Conservation (phyloP, 2,888 invertebrate genomes). For the Hydraecia micacea region DNA sequence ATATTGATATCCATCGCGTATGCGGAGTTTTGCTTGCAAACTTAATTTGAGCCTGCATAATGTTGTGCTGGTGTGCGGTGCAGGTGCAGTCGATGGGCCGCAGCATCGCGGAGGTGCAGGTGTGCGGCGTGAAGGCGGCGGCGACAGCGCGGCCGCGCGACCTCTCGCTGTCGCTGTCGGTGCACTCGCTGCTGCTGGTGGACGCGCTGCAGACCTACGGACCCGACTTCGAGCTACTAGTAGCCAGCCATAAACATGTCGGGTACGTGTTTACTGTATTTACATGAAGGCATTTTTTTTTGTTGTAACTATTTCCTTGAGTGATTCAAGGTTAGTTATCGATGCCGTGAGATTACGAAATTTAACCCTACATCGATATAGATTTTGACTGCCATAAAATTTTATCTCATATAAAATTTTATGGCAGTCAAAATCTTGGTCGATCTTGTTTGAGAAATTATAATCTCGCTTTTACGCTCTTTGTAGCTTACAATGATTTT, state of each 20-base stretch:
- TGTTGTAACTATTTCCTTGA: neutral
- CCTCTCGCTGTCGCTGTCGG: conserved; percentile 94
- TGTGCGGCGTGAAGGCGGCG: conserved; percentile 95
- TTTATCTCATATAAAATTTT: too few relatives aligned
- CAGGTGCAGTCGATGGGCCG: conserved; percentile 95
- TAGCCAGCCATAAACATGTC: conserved; percentile 98
- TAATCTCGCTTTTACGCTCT: neutral
- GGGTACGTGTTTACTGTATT: conserved; percentile 88
- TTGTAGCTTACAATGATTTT: neutral
- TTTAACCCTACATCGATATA: neutral
- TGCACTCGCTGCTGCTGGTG: conserved; percentile 97
- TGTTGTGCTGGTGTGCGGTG: accelerated
- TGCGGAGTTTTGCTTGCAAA: neutral
- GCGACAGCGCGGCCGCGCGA: conserved; percentile 94
- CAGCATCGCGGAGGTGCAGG: conserved; percentile 98
- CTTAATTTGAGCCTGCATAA: neutral
- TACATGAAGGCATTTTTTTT: neutral
- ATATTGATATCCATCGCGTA: too few relatives aligned
- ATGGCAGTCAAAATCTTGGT: too few relatives aligned
- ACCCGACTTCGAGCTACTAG: conserved; percentile 97
- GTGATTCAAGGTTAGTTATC: neutral
- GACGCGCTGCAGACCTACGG: conserved; percentile 99
- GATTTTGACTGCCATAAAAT: too few relatives aligned
- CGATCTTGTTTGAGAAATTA: too few relatives aligned
- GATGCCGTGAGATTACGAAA: neutral